Percentiles rank a stretch among this genome's conserved stretches.
phyloP scores from a whole-genome alignment of 2,888 invertebrate species.

The Ypsolopha scabrella region DNA sequence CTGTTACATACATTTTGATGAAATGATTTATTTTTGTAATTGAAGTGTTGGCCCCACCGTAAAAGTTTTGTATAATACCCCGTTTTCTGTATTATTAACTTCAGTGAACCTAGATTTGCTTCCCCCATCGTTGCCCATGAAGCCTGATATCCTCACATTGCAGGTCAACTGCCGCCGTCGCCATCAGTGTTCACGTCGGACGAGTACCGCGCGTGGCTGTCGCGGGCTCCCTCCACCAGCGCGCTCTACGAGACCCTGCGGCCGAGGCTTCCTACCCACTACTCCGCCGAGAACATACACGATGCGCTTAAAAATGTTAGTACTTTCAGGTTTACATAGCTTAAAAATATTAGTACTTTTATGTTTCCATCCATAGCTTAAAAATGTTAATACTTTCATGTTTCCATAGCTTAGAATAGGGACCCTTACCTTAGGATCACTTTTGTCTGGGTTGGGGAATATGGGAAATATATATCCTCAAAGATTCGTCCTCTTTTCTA shows the following conservation, averaged over 20 bases:
- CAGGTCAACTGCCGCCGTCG: conserved; percentile 59
- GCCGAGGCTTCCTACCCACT: conserved; percentile 80
- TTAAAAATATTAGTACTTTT: not conserved
- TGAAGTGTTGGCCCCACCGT: too few species aligned
- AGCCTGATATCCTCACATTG: conserved; percentile 7
- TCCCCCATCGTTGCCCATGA: not conserved
- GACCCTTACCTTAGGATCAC: too few species aligned
- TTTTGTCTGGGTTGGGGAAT: too few species aligned
- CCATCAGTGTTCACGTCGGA: conserved; percentile 86
- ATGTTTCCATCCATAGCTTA: not conserved
- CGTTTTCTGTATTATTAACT: too few species aligned
- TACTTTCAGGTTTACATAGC: conserved; percentile 2
- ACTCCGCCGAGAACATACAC: conserved; percentile 93
- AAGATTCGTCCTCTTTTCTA: too few species aligned
- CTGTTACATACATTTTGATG: too few species aligned
- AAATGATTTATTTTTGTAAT: too few species aligned
- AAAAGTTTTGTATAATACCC: too few species aligned
- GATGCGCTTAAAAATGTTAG: conserved; percentile 87
- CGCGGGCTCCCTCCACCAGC: conserved; percentile 90
- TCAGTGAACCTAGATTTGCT: not conserved
- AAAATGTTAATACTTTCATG: not conserved
- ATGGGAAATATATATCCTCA: too few species aligned
- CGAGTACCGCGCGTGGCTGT: conserved; percentile 94
- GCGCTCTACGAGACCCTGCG: conserved; percentile 93
- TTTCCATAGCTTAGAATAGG: not conserved